phyloP scores from a whole-genome alignment of 2,113 vertebrate species.

The Onychorhynchus coronatus region DNA sequence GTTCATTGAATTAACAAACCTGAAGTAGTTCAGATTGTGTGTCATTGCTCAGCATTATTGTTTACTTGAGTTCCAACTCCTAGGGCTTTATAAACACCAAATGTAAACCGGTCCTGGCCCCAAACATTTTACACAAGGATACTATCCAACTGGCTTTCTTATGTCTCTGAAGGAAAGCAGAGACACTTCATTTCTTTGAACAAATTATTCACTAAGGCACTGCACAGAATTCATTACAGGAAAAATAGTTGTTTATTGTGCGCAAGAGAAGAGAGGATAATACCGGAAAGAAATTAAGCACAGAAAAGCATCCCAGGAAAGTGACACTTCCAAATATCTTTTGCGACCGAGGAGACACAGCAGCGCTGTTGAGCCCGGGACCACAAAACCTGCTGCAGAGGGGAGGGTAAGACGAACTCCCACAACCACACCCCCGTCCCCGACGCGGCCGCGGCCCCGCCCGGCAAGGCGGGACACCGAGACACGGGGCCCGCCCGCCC shows the following conservation, averaged over 20 bases:
- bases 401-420: accelerated
- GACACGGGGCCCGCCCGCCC: background rate
- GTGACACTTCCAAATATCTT: background rate
- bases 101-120: background rate
- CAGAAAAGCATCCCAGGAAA: background rate
- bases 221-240: background rate
- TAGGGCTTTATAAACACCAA: background rate
- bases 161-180: background rate
- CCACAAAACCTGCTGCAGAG: accelerated
- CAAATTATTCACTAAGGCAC: background rate
- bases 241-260: background rate
- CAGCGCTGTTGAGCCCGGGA: accelerated
- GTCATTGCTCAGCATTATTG: background rate
- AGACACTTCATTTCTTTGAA: background rate
- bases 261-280: background rate
- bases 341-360: accelerated
- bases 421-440: accelerated
- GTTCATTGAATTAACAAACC: background rate
- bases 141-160: background rate
- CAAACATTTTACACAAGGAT: background rate
- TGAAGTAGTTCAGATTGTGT: background rate
- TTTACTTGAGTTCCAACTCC: background rate
- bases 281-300: background rate
- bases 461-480: background rate
- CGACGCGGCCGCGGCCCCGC: background rate